Evolutionary conservation across 1,140 invertebrate genomes (phyloP), one percentile per base, ranked within the genome.

Genomic region (Orius insidiosus): DNA sequence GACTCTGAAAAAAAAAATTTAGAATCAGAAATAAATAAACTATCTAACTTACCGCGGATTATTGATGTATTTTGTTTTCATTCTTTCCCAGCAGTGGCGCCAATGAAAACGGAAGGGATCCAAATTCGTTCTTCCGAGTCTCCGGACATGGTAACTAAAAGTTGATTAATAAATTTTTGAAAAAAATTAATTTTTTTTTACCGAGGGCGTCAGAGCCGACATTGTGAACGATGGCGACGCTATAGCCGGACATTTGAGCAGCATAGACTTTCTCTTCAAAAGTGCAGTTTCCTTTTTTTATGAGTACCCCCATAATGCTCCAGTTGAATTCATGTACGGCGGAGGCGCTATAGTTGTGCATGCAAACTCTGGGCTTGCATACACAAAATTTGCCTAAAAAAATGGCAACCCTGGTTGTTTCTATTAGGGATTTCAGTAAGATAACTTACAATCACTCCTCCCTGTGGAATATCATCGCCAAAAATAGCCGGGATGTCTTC

Each of bases 201-300:
- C 80, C 75, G 53, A 87, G 60, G 11, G 75, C 72, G 61, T 80
- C 76, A 37, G 81, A 82, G 53, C 77, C 74, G 46, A 85, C 75
- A 65, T 90, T 90, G 59, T 87, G 80, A 16, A 93, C 75, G 55
- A 93, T 88, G 30, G 75, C 84, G 52, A 78, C 81, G 65, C 76
- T 69, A 61, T 76, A 92, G 51, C 75, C 74, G 38, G 79, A 80
- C 48, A 67, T 64, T 60, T 89, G 82, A 14, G 85, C 86, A 61
- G 78, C 78, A 42, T 80, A 70, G 40, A 90, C 72, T 69, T 93
- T 92, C 13, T 65, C 59, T 59, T 85, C 83, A 67, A 89, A 92
- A 41, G 71, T 76, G 64, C 87, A 93, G 53, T 80, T 75, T 52
- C 69, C 76, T 47, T 83, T 71, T 38, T 74, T 70, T 45, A 87